phyloP scores from a whole-genome alignment of 2,113 vertebrate species.

The Sylvilagus bachmani region DNA sequence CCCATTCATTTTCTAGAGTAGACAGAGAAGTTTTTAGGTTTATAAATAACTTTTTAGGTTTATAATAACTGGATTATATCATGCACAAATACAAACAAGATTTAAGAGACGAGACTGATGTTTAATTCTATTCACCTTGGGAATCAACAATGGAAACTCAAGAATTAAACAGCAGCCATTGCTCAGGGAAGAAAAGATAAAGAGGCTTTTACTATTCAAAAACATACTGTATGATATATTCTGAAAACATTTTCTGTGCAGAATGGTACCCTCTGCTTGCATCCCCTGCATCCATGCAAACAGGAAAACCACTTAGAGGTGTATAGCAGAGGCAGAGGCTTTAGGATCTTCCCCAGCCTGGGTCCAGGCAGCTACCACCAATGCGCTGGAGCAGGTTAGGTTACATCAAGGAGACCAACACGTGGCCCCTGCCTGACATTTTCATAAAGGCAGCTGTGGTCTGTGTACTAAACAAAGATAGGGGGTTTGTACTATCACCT shows the following conservation, averaged over 20 bases:
- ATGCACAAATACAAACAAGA: neutral
- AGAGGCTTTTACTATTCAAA: neutral
- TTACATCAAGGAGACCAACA: neutral
- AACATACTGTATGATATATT: neutral
- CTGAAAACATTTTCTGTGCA: neutral
- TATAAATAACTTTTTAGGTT: conserved; percentile 1
- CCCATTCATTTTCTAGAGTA: neutral
- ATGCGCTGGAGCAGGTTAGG: neutral
- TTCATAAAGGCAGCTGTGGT: neutral
- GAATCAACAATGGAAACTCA: neutral
- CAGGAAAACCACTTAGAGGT: neutral
- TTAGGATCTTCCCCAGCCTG: neutral
- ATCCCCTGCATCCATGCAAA: neutral
- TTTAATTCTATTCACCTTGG: conserved; percentile 11
- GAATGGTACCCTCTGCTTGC: neutral
- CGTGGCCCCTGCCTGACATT: neutral
- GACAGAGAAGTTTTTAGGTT: neutral
- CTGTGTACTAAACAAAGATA: neutral
- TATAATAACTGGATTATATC: neutral
- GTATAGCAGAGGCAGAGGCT: neutral
- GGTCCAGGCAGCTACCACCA: no score
- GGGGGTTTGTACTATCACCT: neutral
- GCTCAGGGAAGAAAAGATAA: conserved; percentile 20
- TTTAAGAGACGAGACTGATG: neutral
- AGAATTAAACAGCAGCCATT: neutral